Base-by-base conservation (phyloP, 35 echinoderm and acorn worm species). In the Apostichopus californicus region DNA sequence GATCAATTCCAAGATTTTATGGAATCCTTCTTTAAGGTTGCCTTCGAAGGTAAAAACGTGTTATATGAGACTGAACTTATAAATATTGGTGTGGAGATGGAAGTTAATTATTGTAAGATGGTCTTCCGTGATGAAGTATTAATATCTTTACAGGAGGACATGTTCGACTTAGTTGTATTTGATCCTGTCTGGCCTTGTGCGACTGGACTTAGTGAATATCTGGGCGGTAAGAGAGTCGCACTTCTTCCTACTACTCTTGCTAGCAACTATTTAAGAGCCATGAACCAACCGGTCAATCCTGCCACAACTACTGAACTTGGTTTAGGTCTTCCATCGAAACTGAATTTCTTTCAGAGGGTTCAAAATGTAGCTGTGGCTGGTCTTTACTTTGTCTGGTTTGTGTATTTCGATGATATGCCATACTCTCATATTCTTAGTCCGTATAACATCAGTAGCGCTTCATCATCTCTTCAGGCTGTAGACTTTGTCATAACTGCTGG, bases 171-270 rank as follows among this genome's bases (percentile, higher is more conserved):
- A 8, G 1, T 89, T 72, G 72, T 89, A 9, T 89, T 22, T 52
- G 86, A 89, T 66, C 64, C 63, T 5, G 20, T 15, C 4, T 73
- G 60, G 86, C 86, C 86, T 9, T 89, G 86, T 72, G 54, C 55
- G 13, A n/a, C 52, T 52, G 61, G 22, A 9, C 17, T 89, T 1
- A 64, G 86, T 5, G 68, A 73, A 55, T 89, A 89, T n/a, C 64
- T 89, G 20, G 86, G 64, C 3, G 23, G 71, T 9, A 24, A 68
- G 52, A 89, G 72, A 10, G 63, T 68, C 14, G 21, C 68, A 61
- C 8, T 89, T 1, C 71, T 89, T 5, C 86, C 86, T 18, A 20
- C 26, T 58, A 89, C 9, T 73, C 12, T 89, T 9, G 26, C 61
- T 68, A 11, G 15, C 15, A 59, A 2, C 14, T n/a, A 59, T 85